Evolutionary conservation across 2,797 vertebrate species (phyloP), one percentile per base, ranked within the genome.

Genomic region (Selene dorsalis): DNA sequence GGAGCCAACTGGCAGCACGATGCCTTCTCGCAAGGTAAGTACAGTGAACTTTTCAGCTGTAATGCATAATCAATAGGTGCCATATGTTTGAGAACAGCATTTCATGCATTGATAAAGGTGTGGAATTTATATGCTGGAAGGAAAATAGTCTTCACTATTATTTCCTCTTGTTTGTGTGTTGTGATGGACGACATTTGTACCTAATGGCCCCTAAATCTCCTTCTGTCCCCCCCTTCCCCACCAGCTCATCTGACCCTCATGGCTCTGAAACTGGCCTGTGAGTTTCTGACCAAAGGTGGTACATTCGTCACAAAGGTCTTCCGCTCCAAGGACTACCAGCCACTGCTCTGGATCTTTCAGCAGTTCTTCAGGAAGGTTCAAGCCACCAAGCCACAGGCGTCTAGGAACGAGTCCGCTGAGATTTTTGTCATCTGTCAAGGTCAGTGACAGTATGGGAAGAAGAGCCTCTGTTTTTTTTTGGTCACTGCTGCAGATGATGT

Each of bases 381-480:
- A 87, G 96, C 98, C 84, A 99, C 98, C 71, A 99, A 99, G 32
- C 98, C 98, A 0, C 98, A 99, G 81, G 98, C 98, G 0, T 99
- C 98, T 0, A 96, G 98, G 71, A 98, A 97, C 0, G 98, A 99
- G 84, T 99, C 97, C 0, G 98, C 98, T 0, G 98, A 99, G 93
- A 99, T 99, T 88, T 99, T 99, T 10, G 98, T 99, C 20, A 89
- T 99, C 76, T 99, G 98, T 82, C 97, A 99, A 82, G 96, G 98
- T 99, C 65, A 88, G 94, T 73, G 20, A 0, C 7, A 13, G 11
- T 53, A 22, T 28, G 1, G 24, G 32, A 35, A 8, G 32, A 35
- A 7, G 32, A 41, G 53, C 18, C 9, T 35, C 3, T 7, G 32
- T 8, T 35, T 38, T 47, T 53, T 57, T 5, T 52, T 11, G 14